Base-by-base conservation (phyloP, 2,113 vertebrate species). In the Labeo catla region DNA sequence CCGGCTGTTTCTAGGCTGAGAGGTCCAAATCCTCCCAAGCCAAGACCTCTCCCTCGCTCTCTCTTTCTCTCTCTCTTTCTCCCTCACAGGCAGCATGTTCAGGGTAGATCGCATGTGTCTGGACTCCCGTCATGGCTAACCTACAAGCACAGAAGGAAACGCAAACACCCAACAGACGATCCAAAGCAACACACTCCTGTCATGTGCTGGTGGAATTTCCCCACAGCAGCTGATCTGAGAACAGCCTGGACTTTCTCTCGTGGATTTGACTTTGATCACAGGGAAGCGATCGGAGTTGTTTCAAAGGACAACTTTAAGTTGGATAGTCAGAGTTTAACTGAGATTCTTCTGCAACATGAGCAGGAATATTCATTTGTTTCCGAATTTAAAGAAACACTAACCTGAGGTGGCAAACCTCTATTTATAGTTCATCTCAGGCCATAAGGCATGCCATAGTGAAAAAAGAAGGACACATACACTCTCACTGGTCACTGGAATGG, bases 71-170 rank as follows among this genome's bases (percentile, higher is more conserved):
- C 74, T 83, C 84, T 86, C 66, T 52, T 19, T 74, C 34, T 78
- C 59, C 61, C 72, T 57, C 34, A 2, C 72, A 6, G 45, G 73
- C 79, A 81, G 79, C 43, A 65, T 81, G 79, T 81, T 81, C 57
- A 81, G 59, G 78, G 78, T 47, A 74, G 57, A 47, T 73, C 52
- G 19, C 47, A 13, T 77, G 47, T 63, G 59, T 87, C 88, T 94
- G 93, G 92, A 94, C 94, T 92, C 93, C 93, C 92, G 91, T 87
- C 92, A 89, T 84, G 86, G 93, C 95, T 95, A 93, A 95, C 93
- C 94, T 92, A 89, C 90, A 92, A 95, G 94, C 93, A 95, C 95
- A 95, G 94, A 95, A 95, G 94, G 94, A 95, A 92, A 93, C 88
- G 78, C 92, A 94, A 94, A 95, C 94, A 94, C 93, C 93, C 85